Evolutionary conservation across 2,888 invertebrate genomes (phyloP).

Genomic region (Onchidella celtica): DNA sequence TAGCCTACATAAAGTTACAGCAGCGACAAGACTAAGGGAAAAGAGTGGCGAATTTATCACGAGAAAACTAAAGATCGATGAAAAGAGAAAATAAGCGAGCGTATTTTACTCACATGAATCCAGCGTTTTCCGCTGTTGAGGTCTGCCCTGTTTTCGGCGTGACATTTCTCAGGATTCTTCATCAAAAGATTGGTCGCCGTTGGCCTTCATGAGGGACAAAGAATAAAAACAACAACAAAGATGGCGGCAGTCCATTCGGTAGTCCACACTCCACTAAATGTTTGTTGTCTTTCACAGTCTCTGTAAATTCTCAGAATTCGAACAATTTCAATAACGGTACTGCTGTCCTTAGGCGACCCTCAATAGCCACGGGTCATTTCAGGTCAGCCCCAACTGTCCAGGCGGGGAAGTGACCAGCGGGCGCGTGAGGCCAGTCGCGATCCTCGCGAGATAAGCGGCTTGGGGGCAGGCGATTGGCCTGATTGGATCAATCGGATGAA

Average conservation of each 20-base stretch:
- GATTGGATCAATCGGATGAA: slow-evolving; percentile 36
- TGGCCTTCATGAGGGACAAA: slow-evolving; percentile 65
- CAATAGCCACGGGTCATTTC: slow-evolving; percentile 31
- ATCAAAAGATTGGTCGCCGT: slow-evolving; percentile 57
- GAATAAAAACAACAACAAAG: slow-evolving; percentile 69
- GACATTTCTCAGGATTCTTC: slow-evolving; percentile 56
- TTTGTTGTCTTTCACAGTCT: not conserved
- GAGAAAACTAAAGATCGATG: slow-evolving; percentile 57
- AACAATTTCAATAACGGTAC: not conserved
- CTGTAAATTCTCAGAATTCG: slow-evolving; percentile 19
- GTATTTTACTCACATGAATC: slow-evolving; percentile 77
- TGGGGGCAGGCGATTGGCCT: slow-evolving; percentile 14
- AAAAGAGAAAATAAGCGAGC: slow-evolving; percentile 45
- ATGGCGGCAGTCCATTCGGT: slow-evolving; percentile 60
- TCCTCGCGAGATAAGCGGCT: slow-evolving; percentile 15
- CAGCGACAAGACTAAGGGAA: too few relatives aligned
- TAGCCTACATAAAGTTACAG: too few relatives aligned
- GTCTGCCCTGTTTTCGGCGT: slow-evolving; percentile 80
- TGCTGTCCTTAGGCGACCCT: slow-evolving; percentile 1
- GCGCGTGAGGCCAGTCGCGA: slow-evolving; percentile 10
- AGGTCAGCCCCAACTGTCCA: slow-evolving; percentile 18
- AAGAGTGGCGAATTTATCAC: too few relatives aligned
- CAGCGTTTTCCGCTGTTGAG: slow-evolving; percentile 80
- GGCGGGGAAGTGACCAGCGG: slow-evolving; percentile 36
- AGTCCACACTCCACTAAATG: slow-evolving; percentile 33